Evolutionary conservation across 2,888 invertebrate genomes (phyloP).

Genomic region (Tanypteryx hageni): DNA sequence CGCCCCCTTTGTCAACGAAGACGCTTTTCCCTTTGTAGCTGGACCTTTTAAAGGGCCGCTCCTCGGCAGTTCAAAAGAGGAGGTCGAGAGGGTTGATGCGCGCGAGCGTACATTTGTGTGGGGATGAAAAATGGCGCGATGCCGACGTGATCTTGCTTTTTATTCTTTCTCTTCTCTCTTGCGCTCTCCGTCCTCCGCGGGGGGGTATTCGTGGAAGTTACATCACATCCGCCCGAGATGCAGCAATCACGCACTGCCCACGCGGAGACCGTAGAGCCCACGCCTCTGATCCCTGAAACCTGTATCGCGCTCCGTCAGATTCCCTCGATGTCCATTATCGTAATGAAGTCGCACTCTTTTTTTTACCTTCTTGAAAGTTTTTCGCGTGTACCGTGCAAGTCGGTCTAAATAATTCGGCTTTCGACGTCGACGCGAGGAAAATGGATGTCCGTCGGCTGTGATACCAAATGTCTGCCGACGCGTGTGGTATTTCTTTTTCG

Average conservation of each 20-base stretch:
- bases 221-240: slow-evolving; percentile 23
- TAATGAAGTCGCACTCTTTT: background rate
- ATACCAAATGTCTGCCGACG: no score
- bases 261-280: background rate
- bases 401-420: no score
- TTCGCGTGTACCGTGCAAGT: no score
- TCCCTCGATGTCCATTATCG: background rate
- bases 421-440: no score
- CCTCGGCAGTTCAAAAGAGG: background rate
- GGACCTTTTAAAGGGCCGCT: background rate
- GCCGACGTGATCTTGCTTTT: background rate
- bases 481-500: no score
- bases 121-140: slow-evolving; percentile 17
- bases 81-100: background rate
- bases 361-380: no score
- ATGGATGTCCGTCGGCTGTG: no score
- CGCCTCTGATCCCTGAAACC: background rate
- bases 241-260: slow-evolving; percentile 9
- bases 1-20: background rate
- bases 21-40: slow-evolving; percentile 17
- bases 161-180: background rate
- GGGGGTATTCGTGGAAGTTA: background rate
- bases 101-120: background rate
- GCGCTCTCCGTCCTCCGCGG: background rate
- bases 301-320: background rate